Base-by-base conservation (phyloP, 53 echinoderm and acorn worm genomes). In the Astropecten irregularis region DNA sequence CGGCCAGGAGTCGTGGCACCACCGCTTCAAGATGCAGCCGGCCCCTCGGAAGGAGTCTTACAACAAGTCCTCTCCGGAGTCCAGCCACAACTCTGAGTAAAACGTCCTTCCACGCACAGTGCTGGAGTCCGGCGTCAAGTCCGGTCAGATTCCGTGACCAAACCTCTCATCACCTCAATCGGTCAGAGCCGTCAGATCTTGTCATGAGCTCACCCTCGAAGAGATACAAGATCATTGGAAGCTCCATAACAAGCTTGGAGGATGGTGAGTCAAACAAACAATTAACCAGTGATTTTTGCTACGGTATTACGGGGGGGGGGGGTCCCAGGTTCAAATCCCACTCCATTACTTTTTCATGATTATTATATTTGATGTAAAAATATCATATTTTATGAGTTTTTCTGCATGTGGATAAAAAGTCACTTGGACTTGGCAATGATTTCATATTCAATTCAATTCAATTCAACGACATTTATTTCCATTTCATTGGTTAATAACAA, bases 151-250 rank as follows among this genome's bases (percentile, higher is more conserved):
- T 3, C 42, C 42, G 42, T 42, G 42, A 11, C 11, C 42, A 42
- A 42, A 42, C 6, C 42, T 42, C n/a, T n/a, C 42, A 42, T 6
- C 3, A 64, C 3, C 16, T 14, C 52, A 56, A 32, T 0, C 20
- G 20, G 18, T 8, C 38, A 50, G 30, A 13, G 13, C 16, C 58
- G 2, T 56, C 76, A 27, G 35, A 22, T 76, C 38, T 8, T 64
- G 18, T 64, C 30, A 39, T 70, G 30, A 71, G 39, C 3, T 83
- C 89, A 4, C 89, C 89, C 0, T 76, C 73, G 23, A 83, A 84
- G 50, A 34, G 71, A 2, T 90, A 81, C 66, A 68, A 90, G 85
- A 90, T 90, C 44, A 69, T 79, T 1, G 90, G 85, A 16, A 50
- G 59, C 13, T 69, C 84, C 20, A 85, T 90, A 36, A 81, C 66